Percentiles rank a stretch among this genome's conserved stretches.
These are phyloP conservation scores for Drosophila rufa DNA, from an alignment of 1,140 invertebrate species.

Conservation along the genomic window DNA sequence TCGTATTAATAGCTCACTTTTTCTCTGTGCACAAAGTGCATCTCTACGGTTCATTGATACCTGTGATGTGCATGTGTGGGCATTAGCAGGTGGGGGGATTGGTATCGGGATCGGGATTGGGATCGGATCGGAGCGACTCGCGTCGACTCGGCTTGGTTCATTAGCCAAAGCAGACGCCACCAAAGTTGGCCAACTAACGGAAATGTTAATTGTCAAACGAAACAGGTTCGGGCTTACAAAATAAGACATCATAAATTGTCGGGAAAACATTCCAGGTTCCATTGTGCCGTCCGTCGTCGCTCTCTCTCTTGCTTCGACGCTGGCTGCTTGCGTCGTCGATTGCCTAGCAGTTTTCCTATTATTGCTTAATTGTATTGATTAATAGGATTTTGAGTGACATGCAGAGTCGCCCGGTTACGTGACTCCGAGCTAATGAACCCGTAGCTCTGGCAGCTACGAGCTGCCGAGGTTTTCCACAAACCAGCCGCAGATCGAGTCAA, in stretches of 20 bases:
- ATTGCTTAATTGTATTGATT: conserved; percentile 83
- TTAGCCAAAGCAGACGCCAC: conserved; percentile 82
- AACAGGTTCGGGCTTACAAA: conserved; percentile 77
- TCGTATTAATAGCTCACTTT: not conserved
- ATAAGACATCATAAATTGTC: conserved; percentile 81
- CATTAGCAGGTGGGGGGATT: conserved; percentile 26
- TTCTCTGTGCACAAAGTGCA: conserved; percentile 4
- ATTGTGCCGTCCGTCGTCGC: conserved; percentile 45
- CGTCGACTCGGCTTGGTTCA: conserved; percentile 52
- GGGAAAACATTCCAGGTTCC: conserved; percentile 65
- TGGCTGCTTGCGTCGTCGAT: conserved; percentile 48
- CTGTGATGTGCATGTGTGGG: not conserved
- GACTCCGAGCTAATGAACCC: conserved; percentile 74
- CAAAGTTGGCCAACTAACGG: conserved; percentile 83
- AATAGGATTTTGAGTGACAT: conserved; percentile 81
- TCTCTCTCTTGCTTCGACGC: conserved; percentile 13
- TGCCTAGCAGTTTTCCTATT: conserved; percentile 76
- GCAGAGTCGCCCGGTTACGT: conserved; percentile 68
- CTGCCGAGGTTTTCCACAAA: conserved; percentile 18
- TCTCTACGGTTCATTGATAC: conserved; percentile 50
- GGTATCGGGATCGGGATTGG: conserved; percentile 20
- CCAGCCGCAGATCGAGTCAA: conserved; percentile 13
- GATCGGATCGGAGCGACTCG: conserved; percentile 13
- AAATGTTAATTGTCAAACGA: conserved; percentile 82
- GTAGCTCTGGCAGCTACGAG: conserved; percentile 5